These are phyloP conservation scores for Geotrupes spiniger DNA, from an alignment of 2,888 invertebrate genomes.

Conservation along the genomic window DNA sequence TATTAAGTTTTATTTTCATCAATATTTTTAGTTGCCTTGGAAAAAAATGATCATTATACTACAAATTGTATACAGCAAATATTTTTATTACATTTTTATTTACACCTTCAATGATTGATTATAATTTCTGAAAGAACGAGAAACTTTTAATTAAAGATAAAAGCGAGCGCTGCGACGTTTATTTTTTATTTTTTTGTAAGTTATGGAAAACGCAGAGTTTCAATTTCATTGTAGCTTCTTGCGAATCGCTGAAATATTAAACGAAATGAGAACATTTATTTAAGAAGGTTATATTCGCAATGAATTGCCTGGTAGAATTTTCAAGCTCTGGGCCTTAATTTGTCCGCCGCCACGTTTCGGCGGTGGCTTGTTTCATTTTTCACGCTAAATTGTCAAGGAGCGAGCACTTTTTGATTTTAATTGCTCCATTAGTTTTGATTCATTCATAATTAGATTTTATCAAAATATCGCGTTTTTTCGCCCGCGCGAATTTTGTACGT, in stretches of 20 bases:
- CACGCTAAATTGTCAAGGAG: conserved; percentile 22
- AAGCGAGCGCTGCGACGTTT: neutral
- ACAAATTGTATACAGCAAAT: too few species aligned
- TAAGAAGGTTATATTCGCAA: conserved; percentile 22
- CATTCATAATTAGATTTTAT: conserved; percentile 21
- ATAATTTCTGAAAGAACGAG: too few species aligned
- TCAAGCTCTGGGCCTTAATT: conserved; percentile 24
- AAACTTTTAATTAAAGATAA: neutral
- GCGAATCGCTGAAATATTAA: conserved; percentile 16
- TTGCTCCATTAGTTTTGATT: conserved; percentile 24
- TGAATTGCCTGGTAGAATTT: conserved; percentile 25
- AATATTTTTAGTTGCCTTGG: too few species aligned
- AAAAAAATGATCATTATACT: too few species aligned
- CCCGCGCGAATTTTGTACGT: too few species aligned
- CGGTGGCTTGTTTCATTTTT: conserved; percentile 24
- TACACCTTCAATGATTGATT: too few species aligned
- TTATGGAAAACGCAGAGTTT: conserved; percentile 5
- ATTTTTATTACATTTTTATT: too few species aligned
- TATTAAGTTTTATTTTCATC: too few species aligned
- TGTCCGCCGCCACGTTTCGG: conserved; percentile 24
- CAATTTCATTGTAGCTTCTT: conserved; percentile 11
- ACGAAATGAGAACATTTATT: conserved; percentile 23
- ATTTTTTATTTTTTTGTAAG: neutral
- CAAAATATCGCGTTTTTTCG: neutral
- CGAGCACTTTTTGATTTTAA: conserved; percentile 21